Conservation (phyloP, 2,797 vertebrate genomes). For the Malacoraja senta region DNA sequence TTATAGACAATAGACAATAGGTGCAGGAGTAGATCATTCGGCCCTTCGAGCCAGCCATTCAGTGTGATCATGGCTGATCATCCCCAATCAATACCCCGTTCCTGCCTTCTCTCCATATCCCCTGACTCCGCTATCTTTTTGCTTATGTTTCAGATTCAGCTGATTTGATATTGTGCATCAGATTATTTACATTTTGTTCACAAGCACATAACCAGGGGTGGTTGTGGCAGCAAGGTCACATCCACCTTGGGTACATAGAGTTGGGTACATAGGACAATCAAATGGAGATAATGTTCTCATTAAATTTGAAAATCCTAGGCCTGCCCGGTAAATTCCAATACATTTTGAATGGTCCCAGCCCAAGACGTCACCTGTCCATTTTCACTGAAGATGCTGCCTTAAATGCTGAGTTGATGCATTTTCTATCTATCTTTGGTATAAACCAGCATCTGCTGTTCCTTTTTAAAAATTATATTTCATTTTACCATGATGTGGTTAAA, state of each 20-base stretch:
- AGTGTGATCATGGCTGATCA: too few species aligned
- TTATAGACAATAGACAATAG: too few species aligned
- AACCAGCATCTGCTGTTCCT: too few species aligned
- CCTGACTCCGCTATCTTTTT: neutral
- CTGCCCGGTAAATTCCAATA: neutral
- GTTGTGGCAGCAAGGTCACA: neutral
- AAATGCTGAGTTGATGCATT: too few species aligned
- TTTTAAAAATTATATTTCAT: neutral
- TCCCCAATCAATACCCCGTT: too few species aligned
- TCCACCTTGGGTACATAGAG: neutral
- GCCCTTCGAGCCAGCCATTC: too few species aligned
- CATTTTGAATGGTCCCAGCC: too few species aligned
- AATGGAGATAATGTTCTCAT: neutral
- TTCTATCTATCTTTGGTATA: too few species aligned
- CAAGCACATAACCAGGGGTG: neutral
- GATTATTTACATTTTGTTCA: neutral
- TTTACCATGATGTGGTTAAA: neutral
- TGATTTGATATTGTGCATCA: neutral
- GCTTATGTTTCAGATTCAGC: neutral
- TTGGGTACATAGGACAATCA: neutral
- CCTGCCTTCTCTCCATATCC: too few species aligned
- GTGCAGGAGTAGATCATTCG: too few species aligned
- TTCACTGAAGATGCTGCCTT: too few species aligned
- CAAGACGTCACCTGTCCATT: too few species aligned
- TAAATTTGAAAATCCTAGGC: neutral